Evolutionary conservation across 2,888 invertebrate species (phyloP).

Genomic region (Schizaphis graminum): DNA sequence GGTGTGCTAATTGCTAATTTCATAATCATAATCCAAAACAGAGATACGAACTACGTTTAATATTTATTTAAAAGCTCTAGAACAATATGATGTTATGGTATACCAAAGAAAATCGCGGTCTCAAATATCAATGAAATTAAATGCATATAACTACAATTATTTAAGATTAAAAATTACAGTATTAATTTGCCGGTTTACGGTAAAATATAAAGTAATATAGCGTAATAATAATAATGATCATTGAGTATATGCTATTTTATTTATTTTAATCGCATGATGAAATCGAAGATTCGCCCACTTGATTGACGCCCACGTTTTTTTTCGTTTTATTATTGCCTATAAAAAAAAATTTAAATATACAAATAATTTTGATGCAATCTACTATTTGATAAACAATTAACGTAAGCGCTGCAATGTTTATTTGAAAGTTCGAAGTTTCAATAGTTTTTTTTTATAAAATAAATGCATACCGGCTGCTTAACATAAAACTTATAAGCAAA

Average conservation of each 20-base stretch:
- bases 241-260: background rate
- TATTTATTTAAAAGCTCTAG: background rate
- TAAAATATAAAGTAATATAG: background rate
- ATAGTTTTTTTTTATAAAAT: background rate
- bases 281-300: background rate
- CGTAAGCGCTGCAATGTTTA: background rate
- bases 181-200: background rate
- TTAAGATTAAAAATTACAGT: background rate
- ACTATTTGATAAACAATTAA: background rate
- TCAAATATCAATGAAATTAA: background rate
- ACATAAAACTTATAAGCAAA: background rate
- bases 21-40: background rate
- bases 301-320: background rate
- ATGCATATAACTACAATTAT: background rate
- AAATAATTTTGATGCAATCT: constrained; percentile 17
- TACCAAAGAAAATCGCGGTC: background rate
- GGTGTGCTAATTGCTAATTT: background rate
- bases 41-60: background rate
- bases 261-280: background rate
- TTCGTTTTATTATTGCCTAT: background rate
- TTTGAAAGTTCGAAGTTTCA: background rate
- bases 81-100: background rate
- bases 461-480: background rate
- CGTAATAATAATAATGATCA: background rate
- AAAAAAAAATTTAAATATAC: constrained; percentile 15